Evolutionary conservation across 2,113 vertebrate genomes (phyloP).

Genomic region (Colaptes auratus): DNA sequence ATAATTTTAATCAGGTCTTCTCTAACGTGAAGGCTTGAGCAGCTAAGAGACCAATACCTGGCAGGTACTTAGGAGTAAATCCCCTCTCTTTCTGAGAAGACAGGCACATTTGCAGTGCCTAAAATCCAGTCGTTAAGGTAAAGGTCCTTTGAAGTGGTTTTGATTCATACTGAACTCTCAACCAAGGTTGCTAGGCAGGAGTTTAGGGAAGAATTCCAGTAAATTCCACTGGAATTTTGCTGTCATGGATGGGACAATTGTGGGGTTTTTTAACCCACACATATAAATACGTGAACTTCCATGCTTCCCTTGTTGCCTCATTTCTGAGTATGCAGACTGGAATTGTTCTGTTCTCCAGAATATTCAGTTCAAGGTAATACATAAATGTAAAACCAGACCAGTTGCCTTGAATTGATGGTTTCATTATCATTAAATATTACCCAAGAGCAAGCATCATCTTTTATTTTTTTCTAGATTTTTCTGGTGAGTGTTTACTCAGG

Average conservation of each 20-base stretch:
- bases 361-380: background rate
- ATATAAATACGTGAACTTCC: background rate
- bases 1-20: background rate
- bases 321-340: background rate
- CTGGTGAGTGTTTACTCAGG: background rate
- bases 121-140: background rate
- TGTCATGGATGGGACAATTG: background rate
- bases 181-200: background rate
- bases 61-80: too few relatives aligned
- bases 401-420: background rate
- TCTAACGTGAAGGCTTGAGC: background rate
- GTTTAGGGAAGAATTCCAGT: background rate
- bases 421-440: background rate
- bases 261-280: background rate
- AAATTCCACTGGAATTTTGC: background rate
- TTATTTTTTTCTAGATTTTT: background rate
- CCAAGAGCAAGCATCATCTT: background rate
- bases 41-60: too few relatives aligned
- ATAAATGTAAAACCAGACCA: background rate
- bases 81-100: too few relatives aligned
- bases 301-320: background rate
- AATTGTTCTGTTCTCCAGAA: background rate
- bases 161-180: background rate
- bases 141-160: background rate
- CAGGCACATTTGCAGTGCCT: background rate